Conservation (phyloP, 2,113 vertebrate species). For the Phalacrocorax pelagicus region DNA sequence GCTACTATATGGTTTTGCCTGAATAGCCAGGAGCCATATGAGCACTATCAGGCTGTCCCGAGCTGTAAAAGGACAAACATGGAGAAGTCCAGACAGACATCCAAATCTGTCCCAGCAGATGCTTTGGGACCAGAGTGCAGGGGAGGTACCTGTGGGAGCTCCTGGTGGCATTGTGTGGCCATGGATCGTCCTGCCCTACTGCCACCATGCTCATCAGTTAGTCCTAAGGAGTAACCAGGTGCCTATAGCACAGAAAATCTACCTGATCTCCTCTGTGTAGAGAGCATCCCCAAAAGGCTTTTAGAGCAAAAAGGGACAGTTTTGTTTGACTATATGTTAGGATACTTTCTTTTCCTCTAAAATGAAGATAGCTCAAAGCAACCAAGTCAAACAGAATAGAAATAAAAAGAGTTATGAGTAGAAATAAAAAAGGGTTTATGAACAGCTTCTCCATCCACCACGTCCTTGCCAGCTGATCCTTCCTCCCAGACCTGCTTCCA, state of each 20-base stretch:
- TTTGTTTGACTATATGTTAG: background rate
- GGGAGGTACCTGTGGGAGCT: background rate
- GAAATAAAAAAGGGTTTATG: background rate
- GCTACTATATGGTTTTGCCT: accelerated
- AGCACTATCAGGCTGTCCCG: accelerated
- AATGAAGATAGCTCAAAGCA: background rate
- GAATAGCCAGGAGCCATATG: background rate
- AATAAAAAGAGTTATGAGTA: background rate
- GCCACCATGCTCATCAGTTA: background rate
- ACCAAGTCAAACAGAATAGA: background rate
- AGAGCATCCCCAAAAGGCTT: background rate
- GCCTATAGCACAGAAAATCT: background rate
- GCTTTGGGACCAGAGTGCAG: background rate
- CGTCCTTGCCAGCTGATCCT: background rate
- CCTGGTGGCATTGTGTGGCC: background rate
- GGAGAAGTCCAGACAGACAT: background rate
- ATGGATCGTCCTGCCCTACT: background rate
- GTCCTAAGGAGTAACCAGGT: background rate
- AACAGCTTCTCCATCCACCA: background rate
- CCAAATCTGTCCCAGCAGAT: background rate
- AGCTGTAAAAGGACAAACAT: accelerated
- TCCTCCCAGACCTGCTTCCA: background rate
- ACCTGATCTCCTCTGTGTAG: background rate
- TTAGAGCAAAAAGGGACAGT: background rate
- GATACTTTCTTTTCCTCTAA: background rate